These are phyloP conservation scores for Aphidius ervi DNA, from an alignment of 1,140 invertebrate genomes.

Conservation along the genomic window DNA sequence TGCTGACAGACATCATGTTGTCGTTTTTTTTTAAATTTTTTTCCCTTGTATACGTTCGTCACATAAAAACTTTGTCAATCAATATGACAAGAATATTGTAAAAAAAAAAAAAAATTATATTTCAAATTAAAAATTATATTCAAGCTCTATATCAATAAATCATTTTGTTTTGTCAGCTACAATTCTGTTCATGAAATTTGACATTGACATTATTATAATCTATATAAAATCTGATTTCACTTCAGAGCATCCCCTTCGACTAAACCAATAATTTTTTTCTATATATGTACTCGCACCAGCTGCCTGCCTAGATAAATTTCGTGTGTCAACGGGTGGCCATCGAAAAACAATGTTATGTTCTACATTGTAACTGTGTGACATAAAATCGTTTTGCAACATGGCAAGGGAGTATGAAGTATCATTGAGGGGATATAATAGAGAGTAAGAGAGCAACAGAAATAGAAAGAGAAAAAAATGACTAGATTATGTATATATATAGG, in stretches of 20 bases:
- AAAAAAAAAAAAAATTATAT: too few species aligned
- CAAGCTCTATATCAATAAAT: too few species aligned
- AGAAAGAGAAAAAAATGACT: slow-evolving; percentile 4
- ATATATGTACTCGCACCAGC: too few species aligned
- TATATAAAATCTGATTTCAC: too few species aligned
- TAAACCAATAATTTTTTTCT: too few species aligned
- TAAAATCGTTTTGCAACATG: slow-evolving; percentile 14
- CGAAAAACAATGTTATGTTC: slow-evolving; percentile 19
- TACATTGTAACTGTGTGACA: slow-evolving; percentile 14
- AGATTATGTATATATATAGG: slow-evolving; percentile 3
- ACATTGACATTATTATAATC: too few species aligned
- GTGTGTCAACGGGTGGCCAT: slow-evolving; percentile 14
- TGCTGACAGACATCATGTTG: not conserved
- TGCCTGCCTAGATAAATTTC: not conserved
- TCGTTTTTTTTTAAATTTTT: not conserved
- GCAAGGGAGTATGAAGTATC: slow-evolving; percentile 2
- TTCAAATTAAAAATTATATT: too few species aligned
- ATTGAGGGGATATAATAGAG: not conserved
- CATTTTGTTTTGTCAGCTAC: too few species aligned
- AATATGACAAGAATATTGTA: not conserved
- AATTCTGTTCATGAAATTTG: too few species aligned
- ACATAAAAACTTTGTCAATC: not conserved
- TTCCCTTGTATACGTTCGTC: not conserved
- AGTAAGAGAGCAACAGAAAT: not conserved
- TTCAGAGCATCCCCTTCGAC: too few species aligned